phyloP scores from a whole-genome alignment of 1,140 invertebrate genomes.

The Manduca sexta region DNA sequence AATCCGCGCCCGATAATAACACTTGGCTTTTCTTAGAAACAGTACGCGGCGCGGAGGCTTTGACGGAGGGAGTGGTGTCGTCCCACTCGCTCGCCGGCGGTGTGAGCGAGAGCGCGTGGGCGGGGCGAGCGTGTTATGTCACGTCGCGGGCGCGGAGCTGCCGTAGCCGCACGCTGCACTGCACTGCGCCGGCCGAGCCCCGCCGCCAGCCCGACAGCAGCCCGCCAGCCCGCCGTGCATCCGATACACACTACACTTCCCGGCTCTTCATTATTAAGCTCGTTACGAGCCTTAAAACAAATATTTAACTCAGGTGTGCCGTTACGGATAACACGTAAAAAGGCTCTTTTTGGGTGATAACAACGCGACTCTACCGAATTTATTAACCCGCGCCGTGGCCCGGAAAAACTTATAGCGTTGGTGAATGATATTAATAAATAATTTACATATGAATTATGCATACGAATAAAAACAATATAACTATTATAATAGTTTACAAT shows the following conservation, averaged over 20 bases:
- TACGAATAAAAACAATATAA: no score
- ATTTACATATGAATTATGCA: no score
- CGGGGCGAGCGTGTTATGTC: slow-evolving; percentile 58
- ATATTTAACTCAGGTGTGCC: slow-evolving; percentile 25
- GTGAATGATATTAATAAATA: no score
- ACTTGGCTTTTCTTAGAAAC: slow-evolving; percentile 69
- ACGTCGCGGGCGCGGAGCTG: slow-evolving; percentile 44
- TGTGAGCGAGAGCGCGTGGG: slow-evolving; percentile 53
- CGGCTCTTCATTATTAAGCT: slow-evolving; percentile 47
- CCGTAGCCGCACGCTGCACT: slow-evolving; percentile 26
- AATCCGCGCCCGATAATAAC: slow-evolving; percentile 64
- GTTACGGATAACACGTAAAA: neutral
- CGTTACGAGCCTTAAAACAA: slow-evolving; percentile 16
- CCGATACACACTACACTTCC: slow-evolving; percentile 53
- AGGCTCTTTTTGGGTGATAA: no score
- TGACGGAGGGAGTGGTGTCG: slow-evolving; percentile 37
- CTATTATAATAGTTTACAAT: no score
- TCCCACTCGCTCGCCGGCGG: slow-evolving; percentile 40
- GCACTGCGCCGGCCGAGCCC: slow-evolving; percentile 43
- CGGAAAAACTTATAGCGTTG: no score
- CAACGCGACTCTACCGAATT: no score
- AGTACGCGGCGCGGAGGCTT: slow-evolving; percentile 56
- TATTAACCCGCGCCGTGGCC: no score
- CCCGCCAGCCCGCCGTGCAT: slow-evolving; percentile 47
- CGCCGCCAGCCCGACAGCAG: slow-evolving; percentile 13